A percentile compares a stretch with the other conserved stretches of the same genome.
phyloP scores from a whole-genome alignment of 2,113 vertebrate genomes.

The Galeopterus variegatus region DNA sequence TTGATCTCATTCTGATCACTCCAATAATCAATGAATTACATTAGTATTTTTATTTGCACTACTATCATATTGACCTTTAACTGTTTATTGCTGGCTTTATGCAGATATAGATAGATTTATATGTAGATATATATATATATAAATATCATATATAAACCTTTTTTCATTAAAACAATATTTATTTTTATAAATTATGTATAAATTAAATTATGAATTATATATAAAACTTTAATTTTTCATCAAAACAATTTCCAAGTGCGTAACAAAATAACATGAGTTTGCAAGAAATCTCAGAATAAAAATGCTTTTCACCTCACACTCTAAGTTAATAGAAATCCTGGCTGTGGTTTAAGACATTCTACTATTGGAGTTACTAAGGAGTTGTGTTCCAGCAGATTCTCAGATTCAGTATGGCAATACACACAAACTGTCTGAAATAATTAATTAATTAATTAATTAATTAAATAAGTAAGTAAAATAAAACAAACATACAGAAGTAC shows the following conservation, averaged over 20 bases:
- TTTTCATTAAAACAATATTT: background rate
- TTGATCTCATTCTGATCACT: background rate
- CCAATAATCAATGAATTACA: background rate
- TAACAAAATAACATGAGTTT: background rate
- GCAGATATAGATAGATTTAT: too few relatives aligned
- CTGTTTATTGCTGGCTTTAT: background rate
- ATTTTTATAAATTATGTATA: background rate
- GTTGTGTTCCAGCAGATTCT: background rate
- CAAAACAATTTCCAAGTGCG: background rate
- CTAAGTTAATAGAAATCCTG: background rate
- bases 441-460: too few relatives aligned
- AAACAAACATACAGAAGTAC: background rate
- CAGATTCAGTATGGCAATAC: too few relatives aligned
- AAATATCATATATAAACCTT: background rate
- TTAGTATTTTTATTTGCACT: background rate
- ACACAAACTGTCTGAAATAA: background rate
- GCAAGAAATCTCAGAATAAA: background rate
- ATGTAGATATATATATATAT: background rate
- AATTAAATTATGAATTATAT: background rate
- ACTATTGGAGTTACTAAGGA: background rate
- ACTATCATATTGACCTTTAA: background rate
- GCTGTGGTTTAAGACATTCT: background rate
- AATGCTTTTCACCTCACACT: background rate
- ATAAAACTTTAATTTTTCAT: background rate
- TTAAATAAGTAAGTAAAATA: background rate